Percentiles rank a stretch among this genome's conserved stretches.
These are phyloP conservation scores for Sternotherus odoratus DNA, from an alignment of 2,797 vertebrate species.

Conservation along the genomic window DNA sequence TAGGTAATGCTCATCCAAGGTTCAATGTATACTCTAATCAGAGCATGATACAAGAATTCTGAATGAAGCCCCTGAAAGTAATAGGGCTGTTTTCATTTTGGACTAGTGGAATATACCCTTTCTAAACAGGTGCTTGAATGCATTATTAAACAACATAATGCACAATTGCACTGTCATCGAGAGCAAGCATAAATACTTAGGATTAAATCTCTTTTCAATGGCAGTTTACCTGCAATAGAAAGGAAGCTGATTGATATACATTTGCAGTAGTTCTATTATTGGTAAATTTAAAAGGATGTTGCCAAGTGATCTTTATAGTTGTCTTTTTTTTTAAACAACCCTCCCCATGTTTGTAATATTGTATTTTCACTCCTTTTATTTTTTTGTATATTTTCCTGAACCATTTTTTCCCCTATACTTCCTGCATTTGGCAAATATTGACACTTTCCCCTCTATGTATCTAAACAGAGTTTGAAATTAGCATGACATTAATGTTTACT, in stretches of 20 bases:
- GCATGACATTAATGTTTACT: neutral
- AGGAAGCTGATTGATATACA: conserved; percentile 37
- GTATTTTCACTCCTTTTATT: too few relatives aligned
- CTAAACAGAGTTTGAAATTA: conserved; percentile 16
- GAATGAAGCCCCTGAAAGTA: conserved; percentile 30
- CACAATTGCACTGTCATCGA: conserved; percentile 61
- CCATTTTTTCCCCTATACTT: neutral
- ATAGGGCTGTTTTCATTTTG: conserved; percentile 69
- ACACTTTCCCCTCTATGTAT: neutral
- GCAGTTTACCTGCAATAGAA: conserved; percentile 56
- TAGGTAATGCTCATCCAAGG: conserved; percentile 55
- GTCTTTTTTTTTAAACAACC: conserved; percentile 13
- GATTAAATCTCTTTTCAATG: conserved; percentile 55
- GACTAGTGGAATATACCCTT: conserved; percentile 53
- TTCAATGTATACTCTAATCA: conserved; percentile 58
- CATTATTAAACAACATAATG: conserved; percentile 74
- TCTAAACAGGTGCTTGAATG: conserved; percentile 53
- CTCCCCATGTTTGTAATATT: neutral
- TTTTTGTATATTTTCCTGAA: neutral
- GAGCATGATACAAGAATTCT: conserved; percentile 41
- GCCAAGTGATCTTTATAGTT: conserved; percentile 16
- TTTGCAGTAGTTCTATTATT: conserved; percentile 25
- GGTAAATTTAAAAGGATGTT: conserved; percentile 28
- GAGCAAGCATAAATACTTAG: conserved; percentile 44
- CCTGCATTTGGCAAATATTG: neutral